Evolutionary conservation across 2,888 invertebrate species (phyloP), one percentile per base, ranked within the genome.

Genomic region (Dryobota labecula): DNA sequence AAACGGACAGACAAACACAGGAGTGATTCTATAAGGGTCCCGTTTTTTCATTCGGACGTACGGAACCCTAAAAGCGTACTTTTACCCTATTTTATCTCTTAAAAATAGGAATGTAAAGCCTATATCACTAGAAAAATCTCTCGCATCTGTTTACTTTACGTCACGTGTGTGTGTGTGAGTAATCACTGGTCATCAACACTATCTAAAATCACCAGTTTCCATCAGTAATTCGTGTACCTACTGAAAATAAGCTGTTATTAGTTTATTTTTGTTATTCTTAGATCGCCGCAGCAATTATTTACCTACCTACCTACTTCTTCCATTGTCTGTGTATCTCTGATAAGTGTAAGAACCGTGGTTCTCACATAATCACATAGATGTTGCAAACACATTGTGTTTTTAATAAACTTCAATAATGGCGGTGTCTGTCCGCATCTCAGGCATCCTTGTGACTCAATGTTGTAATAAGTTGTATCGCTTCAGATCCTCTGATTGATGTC

Each of bases 401-500:
- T 71, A 79, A 83, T 68, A 66, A 76, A 71, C 54, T 69, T 66
- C 56, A 67, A 66, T 68, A 43, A 68, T 63, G 18, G 45, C 64
- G 9, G n/a, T 33, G 45, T 58, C 63, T 62, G 57, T 80, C 61
- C 49, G 62, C 36, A 72, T 72, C 57, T 67, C 49, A 3, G 30
- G 38, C 33, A 47, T 74, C 61, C 63, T 56, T 54, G 65, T 57
- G 53, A 62, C 65, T 33, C n/a, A 41, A 54, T 58, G 81, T 58
- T 57, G 80, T 86, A 74, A 82, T 85, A 83, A 85, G 81, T 83
- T 80, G 75, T 70, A 56, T 61, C 62, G 51, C 67, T 79, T 76
- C 70, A 83, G 72, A 77, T 84, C 80, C 43, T 49, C 74, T 84
- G 87, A 85, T 87, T 84, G 84, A 80, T 79, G 77, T 63, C 70